Conservation (phyloP, 2,113 vertebrate species). For the Gymnogyps californianus region DNA sequence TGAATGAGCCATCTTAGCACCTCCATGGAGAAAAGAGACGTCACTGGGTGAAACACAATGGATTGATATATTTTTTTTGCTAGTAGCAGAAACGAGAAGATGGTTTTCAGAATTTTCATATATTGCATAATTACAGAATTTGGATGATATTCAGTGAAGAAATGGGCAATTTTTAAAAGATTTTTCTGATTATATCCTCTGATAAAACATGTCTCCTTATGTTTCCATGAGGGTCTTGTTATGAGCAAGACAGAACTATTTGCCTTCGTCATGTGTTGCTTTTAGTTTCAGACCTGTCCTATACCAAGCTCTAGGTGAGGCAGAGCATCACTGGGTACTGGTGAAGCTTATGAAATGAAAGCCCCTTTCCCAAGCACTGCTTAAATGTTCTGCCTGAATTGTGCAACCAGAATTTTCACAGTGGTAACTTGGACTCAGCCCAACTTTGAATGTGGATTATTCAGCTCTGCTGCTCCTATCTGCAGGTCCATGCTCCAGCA, state of each 20-base stretch:
- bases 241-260: not conserved
- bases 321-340: not conserved
- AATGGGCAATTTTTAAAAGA: not conserved
- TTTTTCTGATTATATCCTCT: not conserved
- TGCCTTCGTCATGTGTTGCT: not conserved
- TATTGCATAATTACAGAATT: not conserved
- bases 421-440: conserved; percentile 29
- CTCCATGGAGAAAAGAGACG: not conserved
- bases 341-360: not conserved
- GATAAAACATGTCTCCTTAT: not conserved
- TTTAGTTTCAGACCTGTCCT: not conserved
- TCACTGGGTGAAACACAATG: not conserved
- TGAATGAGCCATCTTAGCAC: conserved; percentile 25
- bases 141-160: not conserved
- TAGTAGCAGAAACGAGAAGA: not conserved
- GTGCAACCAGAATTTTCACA: conserved; percentile 44
- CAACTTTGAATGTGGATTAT: conserved; percentile 56
- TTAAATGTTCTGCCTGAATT: conserved; percentile 2
- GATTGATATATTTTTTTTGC: not conserved
- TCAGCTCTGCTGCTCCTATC: conserved; percentile 56
- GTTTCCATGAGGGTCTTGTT: not conserved
- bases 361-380: not conserved
- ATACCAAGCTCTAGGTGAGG: not conserved
- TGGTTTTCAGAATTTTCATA: not conserved
- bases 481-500: conserved; percentile 45